A percentile compares a stretch with the other conserved stretches of the same genome.
Conservation (phyloP, 1,140 invertebrate species). For the Cotesia vestalis region DNA sequence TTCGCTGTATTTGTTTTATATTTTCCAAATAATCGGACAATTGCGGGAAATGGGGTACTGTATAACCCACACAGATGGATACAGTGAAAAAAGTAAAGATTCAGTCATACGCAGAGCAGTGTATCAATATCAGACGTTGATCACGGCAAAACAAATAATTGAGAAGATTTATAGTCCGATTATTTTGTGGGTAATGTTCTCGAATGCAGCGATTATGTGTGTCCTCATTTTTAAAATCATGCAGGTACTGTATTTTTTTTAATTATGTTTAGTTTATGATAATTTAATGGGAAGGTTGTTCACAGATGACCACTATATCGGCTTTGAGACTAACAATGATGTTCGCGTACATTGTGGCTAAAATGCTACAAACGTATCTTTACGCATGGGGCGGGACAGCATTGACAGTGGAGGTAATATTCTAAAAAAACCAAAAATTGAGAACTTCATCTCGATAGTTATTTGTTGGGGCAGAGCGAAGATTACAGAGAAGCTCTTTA, state of each 20-base stretch:
- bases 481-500: slow-evolving; percentile 25
- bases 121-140: slow-evolving; percentile 28
- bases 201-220: slow-evolving; percentile 45
- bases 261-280: not conserved
- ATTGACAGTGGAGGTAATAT: not conserved
- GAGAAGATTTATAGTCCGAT: slow-evolving; percentile 47
- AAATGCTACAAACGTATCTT: slow-evolving; percentile 18
- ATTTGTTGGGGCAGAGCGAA: slow-evolving; percentile 25
- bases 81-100: slow-evolving; percentile 4
- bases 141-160: slow-evolving; percentile 39
- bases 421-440: not conserved
- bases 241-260: slow-evolving; percentile 37
- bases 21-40: slow-evolving; percentile 44
- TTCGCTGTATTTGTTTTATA: slow-evolving; percentile 43
- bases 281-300: not conserved
- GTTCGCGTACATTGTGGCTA: not conserved
- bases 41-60: slow-evolving; percentile 29
- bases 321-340: not conserved
- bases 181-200: slow-evolving; percentile 39
- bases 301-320: not conserved
- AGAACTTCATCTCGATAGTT: not conserved
- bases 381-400: slow-evolving; percentile 3
- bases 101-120: slow-evolving; percentile 33
- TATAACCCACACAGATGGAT: slow-evolving; percentile 34
- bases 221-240: slow-evolving; percentile 46